A percentile compares a stretch with the other conserved stretches of the same genome.
These are phyloP conservation scores for Fregata magnificens DNA, from an alignment of 2,113 vertebrate species.

Conservation along the genomic window DNA sequence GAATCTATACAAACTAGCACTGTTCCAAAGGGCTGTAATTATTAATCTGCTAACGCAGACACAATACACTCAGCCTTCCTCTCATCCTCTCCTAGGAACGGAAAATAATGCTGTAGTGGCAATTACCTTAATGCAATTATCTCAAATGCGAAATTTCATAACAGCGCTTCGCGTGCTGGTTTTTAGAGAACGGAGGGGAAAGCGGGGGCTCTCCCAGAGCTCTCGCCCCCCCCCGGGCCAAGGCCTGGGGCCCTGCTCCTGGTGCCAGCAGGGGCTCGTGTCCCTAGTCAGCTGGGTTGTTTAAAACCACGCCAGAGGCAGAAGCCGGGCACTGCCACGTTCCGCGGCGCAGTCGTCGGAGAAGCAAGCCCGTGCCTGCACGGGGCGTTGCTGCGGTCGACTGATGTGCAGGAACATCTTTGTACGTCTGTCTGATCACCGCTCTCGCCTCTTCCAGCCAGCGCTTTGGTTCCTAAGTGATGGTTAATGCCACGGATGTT, in stretches of 20 bases:
- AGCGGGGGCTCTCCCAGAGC: neutral
- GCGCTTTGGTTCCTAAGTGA: rapidly evolving
- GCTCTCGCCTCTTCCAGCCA: neutral
- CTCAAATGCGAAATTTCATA: neutral
- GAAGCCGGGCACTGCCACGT: neutral
- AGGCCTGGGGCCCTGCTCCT: rapidly evolving
- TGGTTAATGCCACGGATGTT: rapidly evolving
- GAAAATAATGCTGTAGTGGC: constrained; percentile 8
- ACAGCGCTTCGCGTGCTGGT: rapidly evolving
- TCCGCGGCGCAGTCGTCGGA: rapidly evolving
- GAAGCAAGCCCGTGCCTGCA: rapidly evolving
- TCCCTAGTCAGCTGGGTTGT: rapidly evolving
- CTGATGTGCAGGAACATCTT: rapidly evolving
- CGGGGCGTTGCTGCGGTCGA: rapidly evolving
- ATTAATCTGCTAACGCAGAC: constrained; percentile 29
- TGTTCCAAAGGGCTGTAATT: constrained; percentile 19
- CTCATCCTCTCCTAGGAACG: neutral
- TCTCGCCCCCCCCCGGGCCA: rapidly evolving
- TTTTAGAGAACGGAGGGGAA: rapidly evolving
- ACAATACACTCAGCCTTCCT: constrained; percentile 18
- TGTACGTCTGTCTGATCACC: rapidly evolving
- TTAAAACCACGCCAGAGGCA: rapidly evolving
- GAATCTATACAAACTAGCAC: neutral
- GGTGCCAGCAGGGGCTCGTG: neutral
- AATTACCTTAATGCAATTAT: constrained; percentile 34